Percentiles rank a stretch among this genome's conserved stretches.
Conservation (phyloP, 2,888 invertebrate genomes). For the Mesopsocus fuscifrons region DNA sequence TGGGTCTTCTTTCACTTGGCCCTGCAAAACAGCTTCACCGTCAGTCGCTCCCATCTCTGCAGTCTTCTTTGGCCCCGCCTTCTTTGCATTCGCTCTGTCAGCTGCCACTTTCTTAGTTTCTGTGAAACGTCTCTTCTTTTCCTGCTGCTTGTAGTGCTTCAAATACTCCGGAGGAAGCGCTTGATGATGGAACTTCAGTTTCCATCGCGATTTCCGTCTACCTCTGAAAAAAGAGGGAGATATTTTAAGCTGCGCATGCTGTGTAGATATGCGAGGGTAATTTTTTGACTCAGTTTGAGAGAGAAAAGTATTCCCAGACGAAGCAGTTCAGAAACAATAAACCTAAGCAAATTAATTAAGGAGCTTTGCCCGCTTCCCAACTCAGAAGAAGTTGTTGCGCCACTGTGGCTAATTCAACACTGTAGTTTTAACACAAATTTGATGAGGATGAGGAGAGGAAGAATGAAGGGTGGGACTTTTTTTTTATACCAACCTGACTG, state of each 20-base stretch:
- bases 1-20: neutral
- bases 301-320: too few species aligned
- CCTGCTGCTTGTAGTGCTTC: slow-evolving; percentile 37
- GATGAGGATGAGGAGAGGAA: too few species aligned
- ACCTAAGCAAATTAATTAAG: too few species aligned
- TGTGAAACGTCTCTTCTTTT: slow-evolving; percentile 1
- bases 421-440: too few species aligned
- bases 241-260: too few species aligned
- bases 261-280: too few species aligned
- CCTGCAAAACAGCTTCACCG: neutral
- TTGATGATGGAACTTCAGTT: slow-evolving; percentile 63
- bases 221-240: slow-evolving; percentile 19
- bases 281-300: too few species aligned
- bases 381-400: too few species aligned
- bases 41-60: neutral
- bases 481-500: neutral
- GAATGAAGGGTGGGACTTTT: too few species aligned
- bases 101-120: neutral
- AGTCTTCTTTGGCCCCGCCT: neutral
- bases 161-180: slow-evolving; percentile 59
- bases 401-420: too few species aligned
- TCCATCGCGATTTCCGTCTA: slow-evolving; percentile 47
- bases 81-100: neutral
- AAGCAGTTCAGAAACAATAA: too few species aligned
- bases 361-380: too few species aligned